Base-by-base conservation (phyloP, 92 coral and sea anemone species). In the Bergia sp. region DNA sequence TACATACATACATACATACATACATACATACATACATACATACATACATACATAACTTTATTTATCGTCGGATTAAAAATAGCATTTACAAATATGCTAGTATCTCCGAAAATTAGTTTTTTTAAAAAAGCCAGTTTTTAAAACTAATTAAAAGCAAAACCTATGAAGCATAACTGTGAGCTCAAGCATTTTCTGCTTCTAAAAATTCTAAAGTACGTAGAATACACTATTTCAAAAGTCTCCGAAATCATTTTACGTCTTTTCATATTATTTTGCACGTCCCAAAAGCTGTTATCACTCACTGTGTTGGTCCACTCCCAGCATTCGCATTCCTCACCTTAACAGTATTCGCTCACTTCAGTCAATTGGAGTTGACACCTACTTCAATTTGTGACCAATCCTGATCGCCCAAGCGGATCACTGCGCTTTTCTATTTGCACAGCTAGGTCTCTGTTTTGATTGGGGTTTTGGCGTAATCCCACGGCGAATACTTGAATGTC, bases 391-490 rank as follows among this genome's bases (percentile, higher is more conserved):
- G n/a, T 16, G n/a, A 61, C 20, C 69, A 61, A 61, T 18, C 69
- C 20, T 61, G 69, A 61, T 61, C 29, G 69, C 69, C 69, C 69
- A 61, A 61, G 69, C 69, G 69, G 69, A 61, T 61, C 69, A 61
- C 23, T 20, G 7, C 69, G 29, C 4, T 16, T 61, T 61, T 18
- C 1, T 61, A 21, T 61, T 61, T 61, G 12, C 69, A 61, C 69
- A 61, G 69, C 29, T 3, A 61, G 4, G 69, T 61, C 20, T 61
- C 69, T 61, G 69, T 61, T 61, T 23, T 61, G 69, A 61, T 61
- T 18, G 69, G 29, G 69, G 3, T 21, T 3, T 4, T 20, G 23
- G 1, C 18, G 29, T 61, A 61, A 61, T 61, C 69, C 69, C n/a
- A 61, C 29, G 69, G 69, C 3, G 18, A 16, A 61, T 18, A 7